These are phyloP conservation scores for Ceraclea dissimilis DNA, from an alignment of 2,888 invertebrate genomes.

Conservation along the genomic window DNA sequence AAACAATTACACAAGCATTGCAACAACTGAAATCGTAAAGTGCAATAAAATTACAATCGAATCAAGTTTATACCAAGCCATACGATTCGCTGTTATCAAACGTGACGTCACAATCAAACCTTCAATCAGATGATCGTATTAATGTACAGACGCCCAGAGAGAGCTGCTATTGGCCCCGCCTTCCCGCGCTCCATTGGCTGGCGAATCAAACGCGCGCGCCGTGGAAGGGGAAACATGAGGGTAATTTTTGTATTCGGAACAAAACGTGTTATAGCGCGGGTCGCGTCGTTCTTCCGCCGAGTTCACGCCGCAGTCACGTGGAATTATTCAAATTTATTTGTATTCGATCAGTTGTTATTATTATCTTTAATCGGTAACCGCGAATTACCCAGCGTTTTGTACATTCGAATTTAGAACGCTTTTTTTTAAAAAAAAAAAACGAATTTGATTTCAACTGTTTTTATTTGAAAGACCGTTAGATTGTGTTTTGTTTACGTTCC, in stretches of 20 bases:
- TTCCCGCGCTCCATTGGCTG: slow-evolving; percentile 33
- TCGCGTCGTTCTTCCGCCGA: slow-evolving; percentile 12
- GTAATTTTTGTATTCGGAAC: slow-evolving; percentile 28
- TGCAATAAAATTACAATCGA: slow-evolving; percentile 26
- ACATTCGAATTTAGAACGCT: not conserved
- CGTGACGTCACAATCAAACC: slow-evolving; percentile 34
- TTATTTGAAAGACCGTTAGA: too few relatives aligned
- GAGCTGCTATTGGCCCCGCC: slow-evolving; percentile 31
- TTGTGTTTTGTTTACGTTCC: too few relatives aligned
- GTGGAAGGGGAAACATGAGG: slow-evolving; percentile 37
- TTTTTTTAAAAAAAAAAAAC: not conserved
- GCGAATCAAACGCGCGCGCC: slow-evolving; percentile 29
- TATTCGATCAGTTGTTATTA: not conserved
- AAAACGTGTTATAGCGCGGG: slow-evolving; percentile 18
- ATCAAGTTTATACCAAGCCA: slow-evolving; percentile 47
- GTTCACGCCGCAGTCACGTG: not conserved
- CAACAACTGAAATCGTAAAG: too few relatives aligned
- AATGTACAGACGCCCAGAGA: slow-evolving; percentile 17
- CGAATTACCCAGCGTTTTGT: not conserved
- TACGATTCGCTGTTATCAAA: slow-evolving; percentile 42
- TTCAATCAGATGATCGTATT: slow-evolving; percentile 22
- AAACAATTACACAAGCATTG: too few relatives aligned
- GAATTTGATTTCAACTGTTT: not conserved
- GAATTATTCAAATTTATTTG: too few relatives aligned
- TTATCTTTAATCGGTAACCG: not conserved